Evolutionary conservation across 2,797 vertebrate species (phyloP).

Genomic region (Zalophus californianus): DNA sequence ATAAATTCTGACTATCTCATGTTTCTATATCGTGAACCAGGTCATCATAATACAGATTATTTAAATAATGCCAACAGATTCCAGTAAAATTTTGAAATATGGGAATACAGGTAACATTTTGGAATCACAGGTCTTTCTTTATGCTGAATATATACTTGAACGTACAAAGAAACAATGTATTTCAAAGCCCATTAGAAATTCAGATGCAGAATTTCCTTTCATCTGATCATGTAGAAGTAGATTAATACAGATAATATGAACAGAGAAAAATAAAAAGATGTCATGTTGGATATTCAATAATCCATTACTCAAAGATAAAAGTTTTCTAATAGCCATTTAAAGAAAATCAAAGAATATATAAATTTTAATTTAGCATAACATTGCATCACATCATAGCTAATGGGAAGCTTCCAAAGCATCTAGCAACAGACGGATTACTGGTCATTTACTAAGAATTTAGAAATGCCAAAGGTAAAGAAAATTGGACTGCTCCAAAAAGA

Average conservation of each 20-base stretch:
- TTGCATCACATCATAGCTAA: constrained; percentile 80
- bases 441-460: constrained; percentile 84
- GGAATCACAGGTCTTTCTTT: constrained; percentile 66
- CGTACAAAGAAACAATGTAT: constrained; percentile 72
- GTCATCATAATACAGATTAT: constrained; percentile 59
- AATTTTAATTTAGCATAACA: constrained; percentile 88
- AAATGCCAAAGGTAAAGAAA: constrained; percentile 86
- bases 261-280: constrained; percentile 84
- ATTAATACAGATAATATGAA: constrained; percentile 85
- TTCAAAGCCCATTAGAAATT: constrained; percentile 82
- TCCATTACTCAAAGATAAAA: constrained; percentile 89
- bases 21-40: constrained; percentile 36
- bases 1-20: constrained; percentile 29
- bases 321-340: constrained; percentile 89
- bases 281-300: constrained; percentile 87
- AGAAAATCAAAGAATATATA: constrained; percentile 88
- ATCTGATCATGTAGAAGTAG: constrained; percentile 79
- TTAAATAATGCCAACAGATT: constrained; percentile 57
- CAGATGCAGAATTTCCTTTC: constrained; percentile 80
- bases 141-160: constrained; percentile 62
- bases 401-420: constrained; percentile 81
- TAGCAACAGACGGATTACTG: constrained; percentile 67
- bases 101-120: constrained; percentile 65
- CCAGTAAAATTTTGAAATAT: constrained; percentile 66
- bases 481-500: constrained; percentile 83